Percentiles rank a stretch among this genome's conserved stretches.
phyloP scores from a whole-genome alignment of 2,113 vertebrate genomes.

The Oryzias woworae region DNA sequence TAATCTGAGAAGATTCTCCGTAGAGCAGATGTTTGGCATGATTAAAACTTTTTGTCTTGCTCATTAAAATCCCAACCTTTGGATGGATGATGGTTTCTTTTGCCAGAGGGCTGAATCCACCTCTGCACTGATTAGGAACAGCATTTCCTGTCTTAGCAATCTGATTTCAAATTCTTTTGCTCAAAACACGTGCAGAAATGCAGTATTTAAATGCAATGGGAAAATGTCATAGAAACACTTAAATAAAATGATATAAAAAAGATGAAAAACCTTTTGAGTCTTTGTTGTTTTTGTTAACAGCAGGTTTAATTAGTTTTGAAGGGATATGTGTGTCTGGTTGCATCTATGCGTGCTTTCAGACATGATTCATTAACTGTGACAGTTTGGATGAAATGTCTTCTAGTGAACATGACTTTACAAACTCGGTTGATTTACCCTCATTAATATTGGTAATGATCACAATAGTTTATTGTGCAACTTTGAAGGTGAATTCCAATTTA shows the following conservation, averaged over 20 bases:
- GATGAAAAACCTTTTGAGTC: too few relatives aligned
- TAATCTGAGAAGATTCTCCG: conserved; percentile 46
- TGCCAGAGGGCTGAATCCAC: conserved; percentile 36
- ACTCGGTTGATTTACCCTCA: background rate
- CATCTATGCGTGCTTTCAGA: background rate
- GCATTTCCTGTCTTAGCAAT: background rate
- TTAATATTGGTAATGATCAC: too few relatives aligned
- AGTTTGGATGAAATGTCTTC: background rate
- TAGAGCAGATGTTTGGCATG: conserved; percentile 62
- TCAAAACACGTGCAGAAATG: background rate
- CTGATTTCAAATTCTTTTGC: background rate
- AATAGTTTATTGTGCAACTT: background rate
- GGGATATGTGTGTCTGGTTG: background rate
- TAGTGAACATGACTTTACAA: background rate
- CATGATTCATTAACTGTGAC: background rate
- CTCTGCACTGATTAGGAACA: conserved; percentile 30
- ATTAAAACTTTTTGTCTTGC: conserved; percentile 60
- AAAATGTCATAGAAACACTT: too few relatives aligned
- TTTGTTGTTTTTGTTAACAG: too few relatives aligned
- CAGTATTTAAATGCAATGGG: too few relatives aligned
- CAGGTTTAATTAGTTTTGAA: background rate
- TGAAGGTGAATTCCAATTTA: background rate
- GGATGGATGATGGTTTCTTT: conserved; percentile 47
- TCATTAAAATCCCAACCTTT: conserved; percentile 50
- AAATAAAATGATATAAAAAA: too few relatives aligned